Base-by-base conservation (phyloP, 2,797 vertebrate genomes). In the Betta splendens region DNA sequence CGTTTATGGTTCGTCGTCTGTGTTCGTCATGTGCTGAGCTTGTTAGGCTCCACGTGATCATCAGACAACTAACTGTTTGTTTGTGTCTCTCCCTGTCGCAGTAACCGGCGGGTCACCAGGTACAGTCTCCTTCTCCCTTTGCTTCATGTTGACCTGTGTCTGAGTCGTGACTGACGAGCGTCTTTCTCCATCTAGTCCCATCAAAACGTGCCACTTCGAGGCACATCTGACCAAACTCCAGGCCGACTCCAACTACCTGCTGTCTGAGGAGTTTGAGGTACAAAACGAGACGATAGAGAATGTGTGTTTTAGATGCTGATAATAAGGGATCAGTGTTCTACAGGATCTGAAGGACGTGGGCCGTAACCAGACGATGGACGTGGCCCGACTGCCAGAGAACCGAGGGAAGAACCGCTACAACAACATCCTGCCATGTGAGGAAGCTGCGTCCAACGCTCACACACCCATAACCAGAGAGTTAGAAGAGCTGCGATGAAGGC, bases 331-430 rank as follows among this genome's bases (percentile, higher is more conserved):
- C n/a, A n/a, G 13, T 2, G 9, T 38, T 21, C 31, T 73, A 36
- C 60, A 98, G 97, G 95, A 96, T 43, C 89, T 98, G 76, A 98
- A 97, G 85, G 97, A 98, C 0, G 92, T 97, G 38, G 96, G 96
- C 38, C 91, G 95, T 51, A 96, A 93, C 85, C 97, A 98, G 75
- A 85, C 89, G 0, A 94, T 95, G 91, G 96, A 97, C 57, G 92
- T 93, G 15, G 94, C 96, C 16, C 92, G 95, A 53, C 84, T 97
- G 74, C 94, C 94, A 0, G 95, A 97, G 75, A 98, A 98, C 79
- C 87, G 97, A 89, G 95, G 95, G 42, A 98, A 98, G 90, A 98
- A 98, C 90, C 95, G 97, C 78, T 98, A 98, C 89, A 98, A 98
- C 91, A 98, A 98, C 89, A 98, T 98, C 89, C 86, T 98, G 75